Evolutionary conservation across 1,140 invertebrate genomes (phyloP).

Genomic region (Drosophila repletoides): DNA sequence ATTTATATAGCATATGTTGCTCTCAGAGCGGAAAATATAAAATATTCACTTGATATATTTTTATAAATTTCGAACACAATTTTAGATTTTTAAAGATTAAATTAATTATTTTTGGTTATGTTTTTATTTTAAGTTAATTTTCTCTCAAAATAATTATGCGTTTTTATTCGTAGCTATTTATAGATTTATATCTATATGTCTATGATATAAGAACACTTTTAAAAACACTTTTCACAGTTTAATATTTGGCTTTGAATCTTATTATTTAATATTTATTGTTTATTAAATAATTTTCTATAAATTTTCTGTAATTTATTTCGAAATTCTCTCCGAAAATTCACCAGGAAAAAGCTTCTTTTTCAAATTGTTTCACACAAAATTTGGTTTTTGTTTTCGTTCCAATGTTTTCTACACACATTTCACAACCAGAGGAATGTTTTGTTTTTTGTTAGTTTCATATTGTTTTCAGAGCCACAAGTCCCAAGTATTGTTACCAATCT

Average conservation of each 20-base stretch:
- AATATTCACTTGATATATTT: no score
- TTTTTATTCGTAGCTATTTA: no score
- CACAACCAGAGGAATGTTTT: neutral
- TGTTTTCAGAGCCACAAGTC: conserved; percentile 32
- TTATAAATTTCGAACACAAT: no score
- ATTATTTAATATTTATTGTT: neutral
- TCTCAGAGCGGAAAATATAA: no score
- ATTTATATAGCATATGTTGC: no score
- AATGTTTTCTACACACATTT: conserved; percentile 4
- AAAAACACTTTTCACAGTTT: neutral
- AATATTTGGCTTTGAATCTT: neutral
- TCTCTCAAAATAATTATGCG: no score
- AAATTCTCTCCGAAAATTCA: neutral
- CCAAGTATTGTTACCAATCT: conserved; percentile 57
- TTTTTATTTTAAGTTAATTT: neutral
- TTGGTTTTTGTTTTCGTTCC: neutral
- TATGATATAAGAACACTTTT: no score
- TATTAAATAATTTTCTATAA: neutral
- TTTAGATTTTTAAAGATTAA: no score
- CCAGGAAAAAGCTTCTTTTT: neutral
- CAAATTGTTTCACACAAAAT: neutral
- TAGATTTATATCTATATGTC: no score
- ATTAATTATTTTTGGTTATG: neutral
- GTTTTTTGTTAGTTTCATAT: conserved; percentile 18
- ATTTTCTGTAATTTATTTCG: neutral